Conservation (phyloP, 2,888 invertebrate species). For the Eristalis pertinax region DNA sequence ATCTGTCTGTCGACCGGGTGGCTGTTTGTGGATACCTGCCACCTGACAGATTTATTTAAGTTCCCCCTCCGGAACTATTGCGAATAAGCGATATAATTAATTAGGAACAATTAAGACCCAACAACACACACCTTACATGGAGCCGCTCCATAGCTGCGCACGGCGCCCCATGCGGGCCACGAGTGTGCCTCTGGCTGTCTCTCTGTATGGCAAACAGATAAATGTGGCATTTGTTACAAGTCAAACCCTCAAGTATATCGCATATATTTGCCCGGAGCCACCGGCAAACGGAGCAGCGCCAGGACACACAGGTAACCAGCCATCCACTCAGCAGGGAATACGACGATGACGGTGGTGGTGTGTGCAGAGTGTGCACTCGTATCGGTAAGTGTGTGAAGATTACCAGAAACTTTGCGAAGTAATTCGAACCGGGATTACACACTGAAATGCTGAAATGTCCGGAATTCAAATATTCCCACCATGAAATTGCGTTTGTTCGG, state of each 20-base stretch:
- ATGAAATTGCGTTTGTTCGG: conserved; percentile 65
- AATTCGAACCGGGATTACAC: conserved; percentile 72
- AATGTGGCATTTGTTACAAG: conserved; percentile 70
- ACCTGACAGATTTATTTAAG: conserved; percentile 72
- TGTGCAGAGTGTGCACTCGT: background rate
- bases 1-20: conserved; percentile 16
- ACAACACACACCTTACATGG: conserved; percentile 46
- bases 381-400: conserved; percentile 54
- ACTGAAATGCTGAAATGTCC: conserved; percentile 68
- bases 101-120: conserved; percentile 69
- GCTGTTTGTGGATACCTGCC: conserved; percentile 57
- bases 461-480: conserved; percentile 73
- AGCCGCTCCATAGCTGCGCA: background rate
- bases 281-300: conserved; percentile 29
- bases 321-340: conserved; percentile 53
- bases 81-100: conserved; percentile 71
- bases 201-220: conserved; percentile 58
- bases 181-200: background rate
- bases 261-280: conserved; percentile 62
- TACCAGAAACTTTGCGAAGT: conserved; percentile 71
- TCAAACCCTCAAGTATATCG: conserved; percentile 58
- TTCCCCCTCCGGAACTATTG: conserved; percentile 66
- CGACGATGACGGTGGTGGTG: background rate
- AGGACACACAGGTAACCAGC: background rate
- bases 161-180: background rate